phyloP scores from a whole-genome alignment of 2,797 vertebrate species.

The Danio tinwini region DNA sequence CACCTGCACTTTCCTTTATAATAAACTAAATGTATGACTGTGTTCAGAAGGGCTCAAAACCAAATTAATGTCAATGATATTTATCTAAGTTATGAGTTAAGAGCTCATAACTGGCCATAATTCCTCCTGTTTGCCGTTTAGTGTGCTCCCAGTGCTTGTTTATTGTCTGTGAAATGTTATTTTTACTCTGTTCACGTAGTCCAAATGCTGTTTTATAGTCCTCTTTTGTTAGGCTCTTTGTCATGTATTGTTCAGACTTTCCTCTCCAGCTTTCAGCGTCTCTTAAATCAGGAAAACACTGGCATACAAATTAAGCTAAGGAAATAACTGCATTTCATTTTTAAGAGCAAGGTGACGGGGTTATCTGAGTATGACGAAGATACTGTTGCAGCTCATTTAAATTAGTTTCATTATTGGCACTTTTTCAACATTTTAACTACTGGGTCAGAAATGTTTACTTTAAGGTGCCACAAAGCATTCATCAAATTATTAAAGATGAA shows the following conservation, averaged over 20 bases:
- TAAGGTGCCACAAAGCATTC: too few species aligned
- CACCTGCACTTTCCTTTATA: not conserved
- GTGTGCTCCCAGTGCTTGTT: not conserved
- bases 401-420: too few species aligned
- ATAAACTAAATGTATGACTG: conserved; percentile 2
- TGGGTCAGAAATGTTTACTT: too few species aligned
- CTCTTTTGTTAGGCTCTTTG: not conserved
- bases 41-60: conserved; percentile 4
- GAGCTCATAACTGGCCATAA: not conserved
- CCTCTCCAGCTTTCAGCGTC: not conserved
- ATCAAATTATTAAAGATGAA: too few species aligned
- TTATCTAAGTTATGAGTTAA: conserved; percentile 22
- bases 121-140: not conserved
- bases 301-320: not conserved
- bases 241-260: not conserved
- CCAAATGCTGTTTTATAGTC: conserved; percentile 27
- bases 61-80: not conserved
- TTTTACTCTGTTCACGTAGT: conserved; percentile 25
- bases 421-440: too few species aligned
- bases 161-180: conserved; percentile 28
- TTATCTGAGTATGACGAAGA: not conserved
- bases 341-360: not conserved
- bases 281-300: not conserved
- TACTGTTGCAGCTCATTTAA: too few species aligned
- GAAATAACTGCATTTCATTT: not conserved